Base-by-base conservation (phyloP, 1,140 invertebrate genomes). In the Drosophila eugracilis region DNA sequence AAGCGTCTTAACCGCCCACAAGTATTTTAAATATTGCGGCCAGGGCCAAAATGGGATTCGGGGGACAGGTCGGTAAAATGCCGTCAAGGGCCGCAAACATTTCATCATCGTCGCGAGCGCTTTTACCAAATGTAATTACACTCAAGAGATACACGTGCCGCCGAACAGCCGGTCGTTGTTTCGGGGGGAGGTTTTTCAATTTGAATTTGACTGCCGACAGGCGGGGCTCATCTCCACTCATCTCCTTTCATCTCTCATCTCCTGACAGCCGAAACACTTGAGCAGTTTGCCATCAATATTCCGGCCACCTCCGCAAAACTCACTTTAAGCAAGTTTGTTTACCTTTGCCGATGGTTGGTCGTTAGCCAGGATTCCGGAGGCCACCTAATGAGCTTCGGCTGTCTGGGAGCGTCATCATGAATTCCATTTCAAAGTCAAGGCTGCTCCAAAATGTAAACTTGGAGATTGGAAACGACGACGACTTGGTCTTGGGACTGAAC, bases 101-200 rank as follows among this genome's bases (percentile, higher is more conserved):
- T 72, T 72, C 67, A 72, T 72, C 69, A 72, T 60, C 67, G 39
- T 72, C 39, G 45, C 39, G 32, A 69, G 69, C 66, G 77, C 77
- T 77, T 84, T 86, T 74, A 77, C 62, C 73, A 88, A 86, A 88
- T 83, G 81, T 86, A 86, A 86, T 86, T 86, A 88, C 78, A 88
- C 83, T 78, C 78, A 77, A 80, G 69, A 88, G 81, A 83, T 86
- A 88, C 81, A 86, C 81, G 81, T 86, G 81, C 78, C 81, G 78
- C 42, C 70, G n/a, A 62, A 78, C 71, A 83, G 48, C 47, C 59
- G 36, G 19, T 42, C 41, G 37, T 50, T 58, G 19, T 49, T 47
- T n/a, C n/a, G n/a, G n/a, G n/a, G 44, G 75, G 62, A 63, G 53
- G 44, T 34, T 86, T 79, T 85, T 77, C 83, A 86, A 86, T 80